Evolutionary conservation across 2,113 vertebrate genomes (phyloP).

Genomic region (Ictalurus furcatus): DNA sequence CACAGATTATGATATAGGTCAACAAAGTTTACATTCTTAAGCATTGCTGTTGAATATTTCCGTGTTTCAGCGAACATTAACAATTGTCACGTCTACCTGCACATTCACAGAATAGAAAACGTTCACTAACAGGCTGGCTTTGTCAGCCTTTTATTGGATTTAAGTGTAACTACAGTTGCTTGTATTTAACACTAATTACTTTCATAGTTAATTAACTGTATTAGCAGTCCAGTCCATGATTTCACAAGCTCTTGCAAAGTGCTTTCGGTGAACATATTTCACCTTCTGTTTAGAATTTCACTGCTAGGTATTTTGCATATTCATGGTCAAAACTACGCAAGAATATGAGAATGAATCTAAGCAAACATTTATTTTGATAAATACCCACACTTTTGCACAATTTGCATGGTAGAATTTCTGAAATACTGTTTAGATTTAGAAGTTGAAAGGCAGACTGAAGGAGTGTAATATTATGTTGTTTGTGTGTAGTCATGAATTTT

Average conservation of each 20-base stretch:
- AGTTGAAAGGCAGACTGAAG: not conserved
- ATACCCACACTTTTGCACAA: not conserved
- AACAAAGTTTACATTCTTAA: not conserved
- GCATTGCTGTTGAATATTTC: not conserved
- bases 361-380: not conserved
- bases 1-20: not conserved
- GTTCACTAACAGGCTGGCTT: not conserved
- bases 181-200: not conserved
- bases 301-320: not conserved
- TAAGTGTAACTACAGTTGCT: not conserved
- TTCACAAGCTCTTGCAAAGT: not conserved
- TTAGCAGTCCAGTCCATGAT: not conserved
- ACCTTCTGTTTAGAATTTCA: not conserved
- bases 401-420: not conserved
- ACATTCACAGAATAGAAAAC: not conserved
- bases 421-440: not conserved
- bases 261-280: not conserved
- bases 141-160: slow-evolving; percentile 13
- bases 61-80: not conserved
- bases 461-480: not conserved
- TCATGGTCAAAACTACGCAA: not conserved
- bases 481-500: not conserved
- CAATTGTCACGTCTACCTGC: not conserved
- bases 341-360: not conserved
- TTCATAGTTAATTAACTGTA: not conserved